Evolutionary conservation across 2,888 invertebrate species (phyloP).

Genomic region (Ferrisia virgata): DNA sequence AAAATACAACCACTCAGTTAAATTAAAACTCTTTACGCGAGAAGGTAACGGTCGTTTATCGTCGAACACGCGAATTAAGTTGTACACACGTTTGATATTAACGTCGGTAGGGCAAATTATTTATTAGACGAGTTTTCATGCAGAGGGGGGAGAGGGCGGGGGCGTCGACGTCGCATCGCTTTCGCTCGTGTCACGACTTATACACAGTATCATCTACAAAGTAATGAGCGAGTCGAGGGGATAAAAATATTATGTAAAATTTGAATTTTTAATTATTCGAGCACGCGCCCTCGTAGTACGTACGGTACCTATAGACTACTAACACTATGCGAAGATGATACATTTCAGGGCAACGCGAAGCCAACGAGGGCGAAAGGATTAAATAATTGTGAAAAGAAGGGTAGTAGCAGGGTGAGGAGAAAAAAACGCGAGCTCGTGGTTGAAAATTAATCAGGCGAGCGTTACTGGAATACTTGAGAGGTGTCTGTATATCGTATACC

Average conservation of each 20-base stretch:
- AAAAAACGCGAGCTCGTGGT: not conserved
- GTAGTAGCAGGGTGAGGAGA: not conserved
- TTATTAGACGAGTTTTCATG: not conserved
- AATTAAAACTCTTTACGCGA: not conserved
- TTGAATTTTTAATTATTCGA: not conserved
- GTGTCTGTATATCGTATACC: too few species aligned
- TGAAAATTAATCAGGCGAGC: not conserved
- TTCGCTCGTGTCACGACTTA: too few species aligned
- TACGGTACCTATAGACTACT: too few species aligned
- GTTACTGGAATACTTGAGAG: not conserved
- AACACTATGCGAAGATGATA: too few species aligned
- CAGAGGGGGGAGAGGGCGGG: not conserved
- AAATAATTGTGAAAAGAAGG: not conserved
- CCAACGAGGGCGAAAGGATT: not conserved
- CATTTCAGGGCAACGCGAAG: too few species aligned
- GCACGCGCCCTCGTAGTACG: too few species aligned
- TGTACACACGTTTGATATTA: not conserved
- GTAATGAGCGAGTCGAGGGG: too few species aligned
- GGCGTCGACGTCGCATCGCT: too few species aligned
- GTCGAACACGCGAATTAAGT: constrained; percentile 4
- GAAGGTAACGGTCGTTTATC: too few species aligned
- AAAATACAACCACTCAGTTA: not conserved
- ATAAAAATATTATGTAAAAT: too few species aligned
- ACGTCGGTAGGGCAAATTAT: not conserved
- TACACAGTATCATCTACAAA: too few species aligned